Evolutionary conservation across 2,888 invertebrate species (phyloP), one percentile per base, ranked within the genome.

Genomic region (Metacarcinus magister): DNA sequence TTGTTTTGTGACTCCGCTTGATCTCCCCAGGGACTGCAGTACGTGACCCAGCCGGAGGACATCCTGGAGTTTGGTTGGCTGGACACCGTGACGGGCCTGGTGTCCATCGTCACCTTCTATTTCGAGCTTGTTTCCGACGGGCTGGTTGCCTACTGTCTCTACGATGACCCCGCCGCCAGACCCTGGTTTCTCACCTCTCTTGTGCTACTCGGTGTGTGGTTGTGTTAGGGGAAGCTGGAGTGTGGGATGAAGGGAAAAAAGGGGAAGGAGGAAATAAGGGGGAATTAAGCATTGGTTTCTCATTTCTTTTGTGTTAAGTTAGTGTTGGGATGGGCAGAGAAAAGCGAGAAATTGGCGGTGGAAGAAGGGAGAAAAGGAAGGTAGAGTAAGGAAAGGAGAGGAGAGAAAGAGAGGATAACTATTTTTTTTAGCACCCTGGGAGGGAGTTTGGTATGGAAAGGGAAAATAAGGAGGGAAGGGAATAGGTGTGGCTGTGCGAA

Each of bases 61-160:
- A 39, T 93, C 0, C 46, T 95, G n/a, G 96, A 94, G 93, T 96
- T 96, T 39, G 91, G 60, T 0, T 96, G 96, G 95, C 32, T 95
- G 3, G 96, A 96, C 67, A 92, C 96, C 0, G n/a, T 96, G 44
- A 94, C 96, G 0, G 96, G 92, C 4, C 54, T 96, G 39, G 44
- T 96, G 28, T 95, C 96, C 39, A 94, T 96, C 46, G 93, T 91
- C 39, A 92, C 95, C 44, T 96, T 96, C 95, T 94, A 95, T 93
- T 95, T 95, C 90, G 96, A 96, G 90, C 82, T 96, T 43, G 95
- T 94, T 19, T 95, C 96, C 23, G 96, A 96, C 75, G 43, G 60
- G 32, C 92, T 96, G 39, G 94, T 96, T 0, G 94, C 94, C 32
- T 94, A 46, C 54, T 95, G 94, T 93, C 93, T 96, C 90, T 28